A percentile compares a stretch with the other conserved stretches of the same genome.
phyloP scores from a whole-genome alignment of 2,888 invertebrate genomes.

The Archaeoteleia sp. region DNA sequence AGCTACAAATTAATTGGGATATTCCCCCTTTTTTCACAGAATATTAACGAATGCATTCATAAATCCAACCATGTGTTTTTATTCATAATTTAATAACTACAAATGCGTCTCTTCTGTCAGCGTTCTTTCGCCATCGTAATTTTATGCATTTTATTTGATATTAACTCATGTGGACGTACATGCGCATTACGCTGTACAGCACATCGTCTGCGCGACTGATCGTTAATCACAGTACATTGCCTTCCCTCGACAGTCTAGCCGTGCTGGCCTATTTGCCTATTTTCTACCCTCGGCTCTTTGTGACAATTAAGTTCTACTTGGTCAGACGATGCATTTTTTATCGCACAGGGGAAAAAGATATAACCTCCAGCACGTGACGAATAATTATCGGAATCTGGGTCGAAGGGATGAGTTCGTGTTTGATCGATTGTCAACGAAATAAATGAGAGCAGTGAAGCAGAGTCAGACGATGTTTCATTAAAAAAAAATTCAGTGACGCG shows the following conservation, averaged over 20 bases:
- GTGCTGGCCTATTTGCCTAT: slow-evolving; percentile 68
- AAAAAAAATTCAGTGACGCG: slow-evolving; percentile 26
- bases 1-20: no score
- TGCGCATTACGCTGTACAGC: slow-evolving; percentile 41
- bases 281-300: slow-evolving; percentile 60
- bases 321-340: slow-evolving; percentile 21
- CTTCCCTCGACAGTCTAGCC: slow-evolving; percentile 62
- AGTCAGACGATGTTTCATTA: slow-evolving; percentile 47
- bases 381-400: slow-evolving; percentile 39
- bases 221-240: slow-evolving; percentile 67
- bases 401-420: slow-evolving; percentile 36
- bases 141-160: slow-evolving; percentile 41
- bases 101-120: no score
- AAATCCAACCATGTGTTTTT: no score
- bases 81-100: no score
- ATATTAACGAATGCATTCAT: no score
- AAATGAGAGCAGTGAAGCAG: slow-evolving; percentile 5
- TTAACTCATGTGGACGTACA: slow-evolving; percentile 44
- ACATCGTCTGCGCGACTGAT: slow-evolving; percentile 60
- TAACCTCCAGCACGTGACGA: neutral
- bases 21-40: no score
- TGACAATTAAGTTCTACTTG: slow-evolving; percentile 36
- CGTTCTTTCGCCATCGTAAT: slow-evolving; percentile 6
- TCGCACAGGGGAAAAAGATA: neutral
- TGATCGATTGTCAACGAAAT: slow-evolving; percentile 31